phyloP scores from a whole-genome alignment of 2,797 vertebrate genomes.

The Cuniculus paca region DNA sequence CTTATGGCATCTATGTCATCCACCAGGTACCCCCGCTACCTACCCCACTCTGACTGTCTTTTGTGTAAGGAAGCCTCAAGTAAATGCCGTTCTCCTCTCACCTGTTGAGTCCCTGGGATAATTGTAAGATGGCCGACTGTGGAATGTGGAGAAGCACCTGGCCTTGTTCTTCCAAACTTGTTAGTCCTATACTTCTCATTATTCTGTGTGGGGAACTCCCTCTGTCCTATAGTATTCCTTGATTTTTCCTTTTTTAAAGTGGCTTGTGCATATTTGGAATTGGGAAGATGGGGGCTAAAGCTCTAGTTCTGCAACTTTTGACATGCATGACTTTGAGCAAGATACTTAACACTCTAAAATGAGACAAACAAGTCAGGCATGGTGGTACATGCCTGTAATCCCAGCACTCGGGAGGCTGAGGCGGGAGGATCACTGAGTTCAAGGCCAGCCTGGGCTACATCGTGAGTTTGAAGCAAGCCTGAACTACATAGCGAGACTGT shows the following conservation, averaged over 20 bases:
- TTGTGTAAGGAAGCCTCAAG: not conserved
- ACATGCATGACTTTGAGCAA: not conserved
- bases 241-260: not conserved
- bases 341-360: not conserved
- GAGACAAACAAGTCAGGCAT: not conserved
- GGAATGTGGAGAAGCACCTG: not conserved
- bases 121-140: not conserved
- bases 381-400: not conserved
- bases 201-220: not conserved
- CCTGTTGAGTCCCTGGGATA: not conserved
- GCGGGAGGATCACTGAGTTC: not conserved
- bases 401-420: not conserved
- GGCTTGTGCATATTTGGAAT: not conserved
- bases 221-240: not conserved
- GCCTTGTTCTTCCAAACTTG: not conserved
- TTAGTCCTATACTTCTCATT: not conserved
- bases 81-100: not conserved
- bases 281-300: constrained; percentile 32
- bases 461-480: not conserved
- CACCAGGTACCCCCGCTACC: constrained; percentile 92
- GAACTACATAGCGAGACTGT: not conserved
- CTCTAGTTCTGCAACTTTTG: not conserved
- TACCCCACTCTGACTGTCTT: not conserved
- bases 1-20: constrained; percentile 98
- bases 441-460: not conserved